A percentile compares a stretch with the other conserved stretches of the same genome.
Evolutionary conservation across 2,113 vertebrate species (phyloP).

Genomic region (Pteropus alecto): DNA sequence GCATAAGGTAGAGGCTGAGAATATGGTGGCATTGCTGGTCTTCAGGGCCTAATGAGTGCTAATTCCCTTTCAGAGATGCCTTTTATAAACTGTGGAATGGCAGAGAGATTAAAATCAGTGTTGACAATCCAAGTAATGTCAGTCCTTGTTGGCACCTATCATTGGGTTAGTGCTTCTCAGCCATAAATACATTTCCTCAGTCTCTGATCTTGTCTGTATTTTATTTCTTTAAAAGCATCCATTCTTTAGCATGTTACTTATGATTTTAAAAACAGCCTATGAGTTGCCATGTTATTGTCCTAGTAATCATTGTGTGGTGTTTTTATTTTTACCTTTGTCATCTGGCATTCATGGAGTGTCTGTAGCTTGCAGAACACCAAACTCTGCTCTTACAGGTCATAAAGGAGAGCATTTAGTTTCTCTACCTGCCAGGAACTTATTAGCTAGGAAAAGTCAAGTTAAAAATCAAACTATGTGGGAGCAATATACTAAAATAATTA

Average conservation of each 20-base stretch:
- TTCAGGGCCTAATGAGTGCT: neutral
- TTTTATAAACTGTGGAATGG: neutral
- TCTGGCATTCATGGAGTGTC: neutral
- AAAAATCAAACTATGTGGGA: conserved; percentile 34
- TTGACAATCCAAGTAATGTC: neutral
- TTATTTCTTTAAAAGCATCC: conserved; percentile 47
- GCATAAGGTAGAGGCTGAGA: neutral
- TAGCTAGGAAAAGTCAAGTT: neutral
- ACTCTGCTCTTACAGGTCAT: conserved; percentile 18
- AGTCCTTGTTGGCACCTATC: neutral
- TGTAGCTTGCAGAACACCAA: conserved; percentile 19
- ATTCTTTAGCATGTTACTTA: conserved; percentile 58
- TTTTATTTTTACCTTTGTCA: conserved; percentile 49
- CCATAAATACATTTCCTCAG: conserved; percentile 46
- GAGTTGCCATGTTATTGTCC: neutral
- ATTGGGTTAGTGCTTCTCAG: conserved; percentile 11
- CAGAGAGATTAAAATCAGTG: neutral
- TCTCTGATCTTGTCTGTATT: conserved; percentile 18
- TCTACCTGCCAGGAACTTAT: neutral
- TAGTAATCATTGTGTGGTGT: conserved; percentile 12
- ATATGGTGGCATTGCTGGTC: neutral
- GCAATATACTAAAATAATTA: conserved; percentile 1
- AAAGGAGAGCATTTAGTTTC: neutral
- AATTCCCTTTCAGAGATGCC: neutral
- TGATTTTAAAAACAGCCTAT: conserved; percentile 21